These are phyloP conservation scores for Lepus oiostolus DNA, from an alignment of 2,797 vertebrate species.

Conservation along the genomic window DNA sequence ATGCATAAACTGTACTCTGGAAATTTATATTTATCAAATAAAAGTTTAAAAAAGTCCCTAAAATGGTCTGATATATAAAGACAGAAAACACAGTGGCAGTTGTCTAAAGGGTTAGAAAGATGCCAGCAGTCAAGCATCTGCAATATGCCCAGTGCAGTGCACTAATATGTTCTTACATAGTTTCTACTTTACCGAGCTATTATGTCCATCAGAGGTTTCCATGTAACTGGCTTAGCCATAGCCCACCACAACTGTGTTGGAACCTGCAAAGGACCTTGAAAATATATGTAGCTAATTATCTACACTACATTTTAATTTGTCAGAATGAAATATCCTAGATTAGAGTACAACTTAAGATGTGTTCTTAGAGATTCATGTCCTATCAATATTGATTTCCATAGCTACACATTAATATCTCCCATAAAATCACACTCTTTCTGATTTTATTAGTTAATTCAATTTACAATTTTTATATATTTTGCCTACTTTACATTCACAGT, in stretches of 20 bases:
- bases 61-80: too few relatives aligned
- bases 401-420: neutral
- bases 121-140: too few relatives aligned
- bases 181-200: neutral
- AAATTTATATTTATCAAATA: too few relatives aligned
- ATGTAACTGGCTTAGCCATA: neutral
- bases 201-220: neutral
- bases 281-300: neutral
- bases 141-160: too few relatives aligned
- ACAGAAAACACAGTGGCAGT: too few relatives aligned
- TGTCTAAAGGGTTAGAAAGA: too few relatives aligned
- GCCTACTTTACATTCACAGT: neutral
- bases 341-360: neutral
- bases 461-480: neutral
- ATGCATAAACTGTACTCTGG: too few relatives aligned
- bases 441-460: neutral
- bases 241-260: neutral
- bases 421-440: neutral
- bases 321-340: neutral
- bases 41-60: too few relatives aligned
- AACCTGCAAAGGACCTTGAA: neutral
- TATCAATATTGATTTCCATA: neutral
- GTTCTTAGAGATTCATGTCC: neutral
- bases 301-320: neutral
- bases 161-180: too few relatives aligned